These are phyloP conservation scores for Eubasilissa splendida DNA, from an alignment of 2,888 invertebrate genomes.

Conservation along the genomic window DNA sequence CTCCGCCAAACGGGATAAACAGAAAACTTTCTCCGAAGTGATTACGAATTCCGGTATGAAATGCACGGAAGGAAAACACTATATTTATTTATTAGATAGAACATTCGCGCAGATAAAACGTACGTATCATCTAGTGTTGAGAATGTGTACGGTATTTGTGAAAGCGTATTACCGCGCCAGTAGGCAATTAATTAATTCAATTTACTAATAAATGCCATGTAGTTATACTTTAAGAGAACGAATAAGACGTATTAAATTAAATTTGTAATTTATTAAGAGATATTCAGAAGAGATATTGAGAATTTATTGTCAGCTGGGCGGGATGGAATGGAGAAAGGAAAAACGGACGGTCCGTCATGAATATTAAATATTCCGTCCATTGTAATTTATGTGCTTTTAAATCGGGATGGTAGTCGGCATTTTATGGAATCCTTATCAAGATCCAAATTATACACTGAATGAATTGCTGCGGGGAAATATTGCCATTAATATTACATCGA, in stretches of 20 bases:
- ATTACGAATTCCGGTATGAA: constrained; percentile 53
- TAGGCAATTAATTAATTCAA: neutral
- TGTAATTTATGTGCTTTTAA: constrained; percentile 29
- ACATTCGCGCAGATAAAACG: constrained; percentile 25
- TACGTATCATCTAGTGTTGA: neutral
- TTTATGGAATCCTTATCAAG: constrained; percentile 4
- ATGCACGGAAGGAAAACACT: constrained; percentile 24
- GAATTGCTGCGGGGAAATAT: constrained; percentile 2
- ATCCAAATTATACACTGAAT: constrained; percentile 11
- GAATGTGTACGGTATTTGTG: constrained; percentile 13
- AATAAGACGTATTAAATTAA: constrained; percentile 12
- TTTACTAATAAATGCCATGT: neutral
- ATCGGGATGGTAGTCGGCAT: neutral
- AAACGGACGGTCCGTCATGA: constrained; percentile 20
- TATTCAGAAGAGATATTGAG: neutral
- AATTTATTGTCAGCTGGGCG: constrained; percentile 6
- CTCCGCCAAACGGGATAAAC: constrained; percentile 58
- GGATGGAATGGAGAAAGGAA: constrained; percentile 1
- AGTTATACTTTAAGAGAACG: neutral
- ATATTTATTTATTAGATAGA: constrained; percentile 39
- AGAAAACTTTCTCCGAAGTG: constrained; percentile 54
- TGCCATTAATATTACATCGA: neutral
- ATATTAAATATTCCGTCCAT: constrained; percentile 30
- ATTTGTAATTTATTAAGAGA: neutral
- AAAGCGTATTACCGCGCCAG: neutral